Percentiles rank a stretch among this genome's conserved stretches.
phyloP scores from a whole-genome alignment of 2,113 vertebrate species.

The Phaethornis superciliosus region DNA sequence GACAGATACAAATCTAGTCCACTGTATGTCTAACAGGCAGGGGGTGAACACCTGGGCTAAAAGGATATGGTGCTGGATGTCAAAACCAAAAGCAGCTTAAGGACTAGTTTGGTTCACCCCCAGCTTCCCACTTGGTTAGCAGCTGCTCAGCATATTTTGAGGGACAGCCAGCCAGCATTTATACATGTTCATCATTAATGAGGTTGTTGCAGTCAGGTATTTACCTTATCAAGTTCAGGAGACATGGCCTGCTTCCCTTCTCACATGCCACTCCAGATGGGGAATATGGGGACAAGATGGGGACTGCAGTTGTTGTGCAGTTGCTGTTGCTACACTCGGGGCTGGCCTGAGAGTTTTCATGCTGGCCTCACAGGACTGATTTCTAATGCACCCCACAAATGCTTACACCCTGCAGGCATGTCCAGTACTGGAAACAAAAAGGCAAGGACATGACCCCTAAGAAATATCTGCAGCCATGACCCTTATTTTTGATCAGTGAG shows the following conservation, averaged over 20 bases:
- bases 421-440: neutral
- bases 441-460: neutral
- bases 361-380: rapidly evolving
- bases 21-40: neutral
- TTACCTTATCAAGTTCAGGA: neutral
- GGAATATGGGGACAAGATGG: neutral
- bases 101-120: neutral
- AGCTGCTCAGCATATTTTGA: neutral
- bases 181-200: neutral
- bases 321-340: neutral
- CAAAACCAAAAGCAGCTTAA: neutral
- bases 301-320: neutral
- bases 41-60: neutral
- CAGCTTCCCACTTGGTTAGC: neutral
- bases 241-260: neutral
- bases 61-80: neutral
- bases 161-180: neutral
- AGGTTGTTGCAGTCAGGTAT: neutral
- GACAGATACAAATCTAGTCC: neutral
- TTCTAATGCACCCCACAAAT: neutral
- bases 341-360: neutral
- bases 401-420: neutral
- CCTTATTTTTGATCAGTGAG: neutral
- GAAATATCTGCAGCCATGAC: neutral
- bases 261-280: neutral